Evolutionary conservation across 35 echinoderm and acorn worm species (phyloP).

Genomic region (Patiria miniata): DNA sequence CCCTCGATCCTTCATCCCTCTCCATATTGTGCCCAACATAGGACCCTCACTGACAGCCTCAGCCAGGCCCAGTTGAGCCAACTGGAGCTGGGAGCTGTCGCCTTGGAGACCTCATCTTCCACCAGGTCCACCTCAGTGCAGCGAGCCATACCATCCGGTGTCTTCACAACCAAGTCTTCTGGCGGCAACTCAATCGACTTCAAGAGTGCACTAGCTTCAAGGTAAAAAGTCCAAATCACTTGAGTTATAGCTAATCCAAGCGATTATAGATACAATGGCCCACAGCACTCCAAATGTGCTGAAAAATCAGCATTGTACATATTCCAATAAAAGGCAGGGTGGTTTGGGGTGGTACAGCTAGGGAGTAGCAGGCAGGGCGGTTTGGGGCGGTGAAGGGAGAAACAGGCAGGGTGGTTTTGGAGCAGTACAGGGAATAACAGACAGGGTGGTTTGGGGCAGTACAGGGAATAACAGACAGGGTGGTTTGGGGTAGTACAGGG

Average conservation of each 20-base stretch:
- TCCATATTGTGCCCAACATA: conserved; percentile 1
- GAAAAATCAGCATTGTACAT: neutral
- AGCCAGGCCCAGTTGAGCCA: conserved; percentile 25
- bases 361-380: too few species aligned
- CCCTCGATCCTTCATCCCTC: too few species aligned
- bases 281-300: neutral
- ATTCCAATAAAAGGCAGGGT: neutral
- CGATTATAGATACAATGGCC: too few species aligned
- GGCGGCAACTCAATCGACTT: conserved; percentile 34
- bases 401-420: too few species aligned
- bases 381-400: too few species aligned
- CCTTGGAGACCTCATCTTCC: conserved; percentile 36
- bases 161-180: conserved; percentile 23
- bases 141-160: conserved; percentile 34
- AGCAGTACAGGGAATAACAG: too few species aligned
- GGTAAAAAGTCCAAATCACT: neutral
- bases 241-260: too few species aligned
- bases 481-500: too few species aligned
- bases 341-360: too few species aligned
- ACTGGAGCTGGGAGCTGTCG: conserved; percentile 35
- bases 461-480: too few species aligned
- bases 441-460: too few species aligned
- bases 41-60: conserved; percentile 24
- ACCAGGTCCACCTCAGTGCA: neutral
- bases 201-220: conserved; percentile 23